Evolutionary conservation across 2,113 vertebrate species (phyloP), one percentile per base, ranked within the genome.

Genomic region (Aegithalos caudatus): DNA sequence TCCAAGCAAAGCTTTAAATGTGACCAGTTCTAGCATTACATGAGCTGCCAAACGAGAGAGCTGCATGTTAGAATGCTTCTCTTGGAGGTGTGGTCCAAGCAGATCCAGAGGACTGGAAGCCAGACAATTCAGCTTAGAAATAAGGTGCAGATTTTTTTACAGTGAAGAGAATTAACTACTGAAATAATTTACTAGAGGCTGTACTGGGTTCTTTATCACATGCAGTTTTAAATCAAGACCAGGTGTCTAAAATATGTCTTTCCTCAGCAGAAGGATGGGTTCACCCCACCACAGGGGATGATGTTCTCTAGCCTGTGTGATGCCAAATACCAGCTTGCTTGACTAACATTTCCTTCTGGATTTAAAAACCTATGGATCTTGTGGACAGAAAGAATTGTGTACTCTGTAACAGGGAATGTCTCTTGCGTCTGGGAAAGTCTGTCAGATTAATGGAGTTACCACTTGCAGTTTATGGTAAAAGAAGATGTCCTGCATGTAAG

Each of bases 131-230:
- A 87, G 33, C 0, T 1, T 80, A 35, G 57, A 94, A 92, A 82
- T 88, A 96, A 83, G 85, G 74, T 90, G 62, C n/a, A 90, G 81
- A 88, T 65, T 95, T 87, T 90, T 95, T 90, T 80, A 91, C 60
- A 82, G 38, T 77, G 45, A 82, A 72, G 60, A 61, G 13, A 87
- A 94, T 85, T 87, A 95, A 94, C 89, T 89, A 89, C 70, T 84
- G 84, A 87, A 91, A 90, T 82, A 76, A 90, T 65, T 97, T 94
- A 82, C 33, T 81, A 78, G 66, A 48, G 62, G 19, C 40, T 76
- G 65, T 65, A 24, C 20, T 79, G 42, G 11, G 3, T 77, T 92
- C 33, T 81, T 35, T 67, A 53, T 87, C 65, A 54, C 21, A 61
- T 18, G 28, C 24, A 53, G 20, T 45, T 92, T 91, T 76, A 94